Conservation (phyloP, 1,140 invertebrate genomes). For the Danaus melanippus region DNA sequence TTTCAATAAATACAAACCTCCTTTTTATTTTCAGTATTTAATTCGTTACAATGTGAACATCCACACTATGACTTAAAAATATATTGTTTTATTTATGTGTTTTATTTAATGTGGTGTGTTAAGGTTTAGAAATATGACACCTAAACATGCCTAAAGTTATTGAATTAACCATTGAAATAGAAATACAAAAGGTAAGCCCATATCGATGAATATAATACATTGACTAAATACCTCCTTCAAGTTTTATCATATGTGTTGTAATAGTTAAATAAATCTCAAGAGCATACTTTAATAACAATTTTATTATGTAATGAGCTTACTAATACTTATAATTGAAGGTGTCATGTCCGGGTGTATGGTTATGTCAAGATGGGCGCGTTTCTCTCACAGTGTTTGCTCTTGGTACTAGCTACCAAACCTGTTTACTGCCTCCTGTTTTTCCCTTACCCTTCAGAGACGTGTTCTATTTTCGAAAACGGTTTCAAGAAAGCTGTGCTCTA, state of each 20-base stretch:
- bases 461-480: constrained; percentile 78
- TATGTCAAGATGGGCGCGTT: constrained; percentile 80
- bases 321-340: constrained; percentile 62
- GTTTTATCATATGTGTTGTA: too few species aligned
- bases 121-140: constrained; percentile 9
- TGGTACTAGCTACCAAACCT: constrained; percentile 75
- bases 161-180: constrained; percentile 57
- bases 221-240: too few species aligned
- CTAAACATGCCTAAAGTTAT: constrained; percentile 57
- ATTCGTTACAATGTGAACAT: too few species aligned
- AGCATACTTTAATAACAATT: too few species aligned
- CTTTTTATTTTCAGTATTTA: too few species aligned
- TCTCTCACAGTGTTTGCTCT: constrained; percentile 75
- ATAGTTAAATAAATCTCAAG: too few species aligned
- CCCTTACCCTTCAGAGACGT: constrained; percentile 77
- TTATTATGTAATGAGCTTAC: too few species aligned
- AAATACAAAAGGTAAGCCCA: constrained; percentile 43
- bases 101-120: too few species aligned
- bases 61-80: too few species aligned
- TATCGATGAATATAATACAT: too few species aligned
- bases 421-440: constrained; percentile 73
- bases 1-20: too few species aligned
- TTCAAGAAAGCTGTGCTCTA: constrained; percentile 64
- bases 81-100: too few species aligned
- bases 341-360: constrained; percentile 82